phyloP scores from a whole-genome alignment of 2,797 vertebrate species.

The Eupleurogrammus muticus region DNA sequence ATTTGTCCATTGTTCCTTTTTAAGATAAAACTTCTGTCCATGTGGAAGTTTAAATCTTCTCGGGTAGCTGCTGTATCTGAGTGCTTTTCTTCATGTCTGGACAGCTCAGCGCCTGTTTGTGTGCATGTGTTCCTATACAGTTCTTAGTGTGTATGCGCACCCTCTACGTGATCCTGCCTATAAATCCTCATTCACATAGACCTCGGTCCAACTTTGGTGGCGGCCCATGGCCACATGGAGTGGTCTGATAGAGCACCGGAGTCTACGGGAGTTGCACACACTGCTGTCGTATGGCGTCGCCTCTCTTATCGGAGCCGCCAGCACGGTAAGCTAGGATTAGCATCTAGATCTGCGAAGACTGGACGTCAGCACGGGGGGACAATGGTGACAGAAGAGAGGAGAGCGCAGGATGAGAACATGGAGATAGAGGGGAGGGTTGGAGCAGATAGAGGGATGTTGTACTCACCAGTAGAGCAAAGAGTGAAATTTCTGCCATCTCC shows the following conservation, averaged over 20 bases:
- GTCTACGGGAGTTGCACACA: constrained; percentile 76
- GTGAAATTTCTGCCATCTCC: constrained; percentile 14
- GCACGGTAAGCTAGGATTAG: constrained; percentile 87
- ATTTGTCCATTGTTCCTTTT: constrained; percentile 81
- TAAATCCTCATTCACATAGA: constrained; percentile 75
- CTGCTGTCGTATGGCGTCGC: constrained; percentile 70
- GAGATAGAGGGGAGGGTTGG: constrained; percentile 59
- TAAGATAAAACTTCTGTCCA: constrained; percentile 83
- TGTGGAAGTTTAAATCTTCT: constrained; percentile 80
- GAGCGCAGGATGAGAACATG: constrained; percentile 65
- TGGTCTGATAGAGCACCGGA: constrained; percentile 76
- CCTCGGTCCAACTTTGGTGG: constrained; percentile 77
- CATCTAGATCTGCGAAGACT: constrained; percentile 85
- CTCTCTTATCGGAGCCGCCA: constrained; percentile 85
- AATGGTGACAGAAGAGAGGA: constrained; percentile 68
- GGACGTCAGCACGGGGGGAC: constrained; percentile 78
- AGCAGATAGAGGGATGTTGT: constrained; percentile 54
- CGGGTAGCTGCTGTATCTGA: constrained; percentile 62
- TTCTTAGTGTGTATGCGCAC: constrained; percentile 37
- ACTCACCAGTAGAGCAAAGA: constrained; percentile 51
- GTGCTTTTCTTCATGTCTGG: constrained; percentile 53
- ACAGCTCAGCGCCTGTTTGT: constrained; percentile 45
- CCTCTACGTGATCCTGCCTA: constrained; percentile 62
- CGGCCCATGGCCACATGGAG: constrained; percentile 82
- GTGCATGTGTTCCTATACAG: constrained; percentile 47